Percentiles rank a stretch among this genome's conserved stretches.
These are phyloP conservation scores for Mechanitis mazaeus DNA, from an alignment of 2,888 invertebrate genomes.

Conservation along the genomic window DNA sequence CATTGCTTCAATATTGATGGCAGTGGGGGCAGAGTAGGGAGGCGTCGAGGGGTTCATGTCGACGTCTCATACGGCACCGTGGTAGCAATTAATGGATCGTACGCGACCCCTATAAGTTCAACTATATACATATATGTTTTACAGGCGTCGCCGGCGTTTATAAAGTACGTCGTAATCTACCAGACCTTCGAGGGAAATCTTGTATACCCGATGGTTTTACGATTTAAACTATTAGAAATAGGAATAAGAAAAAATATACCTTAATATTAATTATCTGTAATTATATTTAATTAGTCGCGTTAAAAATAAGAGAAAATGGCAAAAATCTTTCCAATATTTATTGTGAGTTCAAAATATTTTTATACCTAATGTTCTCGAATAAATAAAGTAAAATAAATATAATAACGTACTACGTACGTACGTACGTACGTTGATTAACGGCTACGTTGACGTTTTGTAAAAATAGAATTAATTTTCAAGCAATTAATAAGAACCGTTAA, in stretches of 20 bases:
- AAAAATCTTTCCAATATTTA: slow-evolving; percentile 27
- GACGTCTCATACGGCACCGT: slow-evolving; percentile 44
- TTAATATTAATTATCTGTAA: too few relatives aligned
- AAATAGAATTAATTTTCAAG: slow-evolving; percentile 37
- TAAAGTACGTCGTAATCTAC: neutral
- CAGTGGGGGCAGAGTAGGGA: slow-evolving; percentile 28
- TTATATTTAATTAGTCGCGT: slow-evolving; percentile 4
- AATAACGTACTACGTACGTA: too few relatives aligned
- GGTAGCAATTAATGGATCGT: slow-evolving; percentile 51
- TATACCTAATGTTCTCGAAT: slow-evolving; percentile 36
- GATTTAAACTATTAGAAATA: slow-evolving; percentile 12
- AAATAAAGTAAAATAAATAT: slow-evolving; percentile 27
- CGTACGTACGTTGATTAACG: slow-evolving; percentile 52
- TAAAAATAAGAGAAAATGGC: slow-evolving; percentile 22
- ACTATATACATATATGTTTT: slow-evolving; percentile 36
- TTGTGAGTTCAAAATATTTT: slow-evolving; percentile 31
- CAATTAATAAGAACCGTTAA: slow-evolving; percentile 32
- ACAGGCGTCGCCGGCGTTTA: slow-evolving; percentile 10
- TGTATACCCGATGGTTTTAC: neutral
- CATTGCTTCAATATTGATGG: slow-evolving; percentile 46
- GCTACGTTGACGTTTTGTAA: slow-evolving; percentile 34
- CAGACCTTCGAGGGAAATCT: neutral
- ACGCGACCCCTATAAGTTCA: slow-evolving; percentile 46
- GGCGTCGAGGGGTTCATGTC: slow-evolving; percentile 35
- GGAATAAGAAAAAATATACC: neutral